Percentiles rank a stretch among this genome's conserved stretches.
phyloP scores from a whole-genome alignment of 2,113 vertebrate genomes.

The Lophotis ruficrista region DNA sequence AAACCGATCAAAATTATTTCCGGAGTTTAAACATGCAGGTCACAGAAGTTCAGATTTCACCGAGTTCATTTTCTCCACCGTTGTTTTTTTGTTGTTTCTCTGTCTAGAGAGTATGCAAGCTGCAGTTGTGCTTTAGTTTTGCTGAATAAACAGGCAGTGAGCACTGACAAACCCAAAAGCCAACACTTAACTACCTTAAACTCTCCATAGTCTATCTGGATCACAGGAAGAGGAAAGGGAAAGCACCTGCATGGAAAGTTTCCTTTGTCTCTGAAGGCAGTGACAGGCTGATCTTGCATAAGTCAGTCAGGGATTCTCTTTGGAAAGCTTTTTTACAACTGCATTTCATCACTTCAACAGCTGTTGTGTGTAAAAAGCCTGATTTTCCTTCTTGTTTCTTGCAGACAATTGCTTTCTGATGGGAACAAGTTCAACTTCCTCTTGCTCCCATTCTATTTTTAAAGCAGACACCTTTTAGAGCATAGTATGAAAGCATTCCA shows the following conservation, averaged over 20 bases:
- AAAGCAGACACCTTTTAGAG: conserved; percentile 36
- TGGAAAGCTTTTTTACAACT: conserved; percentile 38
- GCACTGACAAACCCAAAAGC: neutral
- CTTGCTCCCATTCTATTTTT: conserved; percentile 47
- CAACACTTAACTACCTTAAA: conserved; percentile 31
- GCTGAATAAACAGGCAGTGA: neutral
- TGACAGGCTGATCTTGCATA: neutral
- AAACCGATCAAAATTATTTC: neutral
- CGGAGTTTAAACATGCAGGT: neutral
- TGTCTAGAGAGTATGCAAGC: neutral
- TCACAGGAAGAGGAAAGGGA: conserved; percentile 15
- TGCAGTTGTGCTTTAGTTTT: neutral
- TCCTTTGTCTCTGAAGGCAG: conserved; percentile 20
- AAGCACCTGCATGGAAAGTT: conserved; percentile 6
- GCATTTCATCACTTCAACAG: conserved; percentile 21
- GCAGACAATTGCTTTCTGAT: conserved; percentile 31
- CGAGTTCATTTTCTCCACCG: neutral
- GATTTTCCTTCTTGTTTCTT: conserved; percentile 45
- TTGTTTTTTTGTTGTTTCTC: neutral
- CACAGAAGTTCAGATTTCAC: neutral
- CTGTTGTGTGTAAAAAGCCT: neutral
- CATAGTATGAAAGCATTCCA: conserved; percentile 36
- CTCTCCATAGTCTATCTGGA: neutral
- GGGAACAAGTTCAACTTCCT: conserved; percentile 46
- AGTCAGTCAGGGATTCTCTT: conserved; percentile 13